Conservation (phyloP, 2,113 vertebrate genomes). For the Rhinoderma darwinii region DNA sequence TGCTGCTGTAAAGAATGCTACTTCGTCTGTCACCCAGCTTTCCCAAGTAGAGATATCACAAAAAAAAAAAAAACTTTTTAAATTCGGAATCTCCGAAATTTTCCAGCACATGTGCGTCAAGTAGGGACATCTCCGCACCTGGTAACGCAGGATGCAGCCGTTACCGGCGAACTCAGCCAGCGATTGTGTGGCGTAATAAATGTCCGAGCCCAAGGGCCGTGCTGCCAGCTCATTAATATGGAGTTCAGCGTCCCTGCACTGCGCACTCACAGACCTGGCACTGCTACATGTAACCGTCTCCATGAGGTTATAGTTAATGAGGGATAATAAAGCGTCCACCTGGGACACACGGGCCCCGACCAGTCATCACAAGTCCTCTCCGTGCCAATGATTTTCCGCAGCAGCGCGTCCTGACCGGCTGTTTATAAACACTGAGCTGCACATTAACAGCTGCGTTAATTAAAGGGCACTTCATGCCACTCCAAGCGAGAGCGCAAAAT, state of each 20-base stretch:
- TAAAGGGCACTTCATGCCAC: constrained; percentile 5
- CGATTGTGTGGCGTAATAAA: constrained; percentile 16
- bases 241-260: not conserved
- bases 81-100: not conserved
- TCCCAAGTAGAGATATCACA: too few relatives aligned
- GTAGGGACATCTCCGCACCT: not conserved
- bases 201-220: not conserved
- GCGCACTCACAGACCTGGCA: constrained; percentile 18
- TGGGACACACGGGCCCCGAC: not conserved
- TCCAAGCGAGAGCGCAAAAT: not conserved
- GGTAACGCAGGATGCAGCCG: not conserved
- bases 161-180: not conserved
- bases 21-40: too few relatives aligned
- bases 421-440: not conserved
- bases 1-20: too few relatives aligned
- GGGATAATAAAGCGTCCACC: not conserved
- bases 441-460: not conserved
- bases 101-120: not conserved
- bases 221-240: not conserved
- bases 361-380: constrained; percentile 20
- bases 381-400: not conserved
- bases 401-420: not conserved
- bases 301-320: constrained; percentile 33
- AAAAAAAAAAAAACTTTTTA: too few relatives aligned
- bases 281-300: not conserved